Evolutionary conservation across 2,888 invertebrate species (phyloP), one percentile per base, ranked within the genome.

Genomic region (Pachydiplax longipennis): DNA sequence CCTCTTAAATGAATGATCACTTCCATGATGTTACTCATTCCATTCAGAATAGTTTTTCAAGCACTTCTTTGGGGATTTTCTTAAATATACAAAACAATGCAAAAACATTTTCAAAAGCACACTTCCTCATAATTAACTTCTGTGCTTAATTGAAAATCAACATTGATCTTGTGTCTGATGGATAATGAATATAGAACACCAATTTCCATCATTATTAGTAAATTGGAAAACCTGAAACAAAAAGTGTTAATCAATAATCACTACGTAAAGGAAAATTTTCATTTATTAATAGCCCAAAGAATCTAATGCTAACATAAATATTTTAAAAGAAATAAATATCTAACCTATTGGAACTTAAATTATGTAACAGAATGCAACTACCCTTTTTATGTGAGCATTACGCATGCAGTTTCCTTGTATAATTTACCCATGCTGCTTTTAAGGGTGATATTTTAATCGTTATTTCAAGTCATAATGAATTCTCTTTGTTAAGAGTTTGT

Each of bases 161-260:
- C 35, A 87, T 37, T 87, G 87, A 87, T 87, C 87, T 87, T 87
- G 87, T 61, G 58, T 87, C 37, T 61, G 87, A 87, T 87, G 87
- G 22, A 61, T 65, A 87, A 87, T 61, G 61, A 61, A 37, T 87
- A 87, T 22, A 87, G 61, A 87, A 87, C 61, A 61, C 87, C 87
- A 87, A 87, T 65, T 61, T 87, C 87, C 87, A 87, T 61, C 87
- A 87, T 61, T 65, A 87, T 61, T 87, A 83, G 61, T 65, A 87
- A 87, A 87, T 87, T 87, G 87, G 87, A 87, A 87, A 87, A 87
- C 87, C 87, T 87, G 87, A 87, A 87, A 87, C 87, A 87, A 65
- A 87, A 48, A 87, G 87, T 87, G 87, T 87, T 87, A 37, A 87
- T 87, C 87, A 87, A 61, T 87, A 8, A 87, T 37, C 61, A 81